A percentile compares a stretch with the other conserved stretches of the same genome.
Conservation (phyloP, 2,113 vertebrate genomes). For the Podarcis muralis region DNA sequence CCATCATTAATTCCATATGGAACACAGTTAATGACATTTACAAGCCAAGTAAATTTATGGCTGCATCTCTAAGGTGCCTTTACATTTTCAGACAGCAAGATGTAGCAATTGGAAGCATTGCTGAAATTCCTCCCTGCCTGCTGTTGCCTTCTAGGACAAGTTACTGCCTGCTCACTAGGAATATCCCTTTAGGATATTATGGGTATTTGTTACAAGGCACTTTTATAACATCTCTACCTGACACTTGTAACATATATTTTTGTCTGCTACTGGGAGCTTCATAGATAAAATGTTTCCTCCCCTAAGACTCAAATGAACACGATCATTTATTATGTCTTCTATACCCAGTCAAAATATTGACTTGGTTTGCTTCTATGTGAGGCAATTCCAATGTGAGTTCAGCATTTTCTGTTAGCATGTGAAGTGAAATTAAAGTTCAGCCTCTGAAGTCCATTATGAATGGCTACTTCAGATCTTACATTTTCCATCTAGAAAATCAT, state of each 20-base stretch:
- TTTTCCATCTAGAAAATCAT: background rate
- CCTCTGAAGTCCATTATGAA: background rate
- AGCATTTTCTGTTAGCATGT: background rate
- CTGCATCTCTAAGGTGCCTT: background rate
- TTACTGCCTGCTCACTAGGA: slow-evolving; percentile 10
- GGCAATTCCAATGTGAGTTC: background rate
- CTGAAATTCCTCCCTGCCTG: slow-evolving; percentile 5
- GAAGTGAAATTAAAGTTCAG: background rate
- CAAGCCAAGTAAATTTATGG: slow-evolving; percentile 23
- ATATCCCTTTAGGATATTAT: slow-evolving; percentile 10
- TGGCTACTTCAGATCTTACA: background rate
- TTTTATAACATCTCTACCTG: slow-evolving; percentile 1
- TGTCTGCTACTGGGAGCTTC: background rate
- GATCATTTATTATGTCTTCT: background rate
- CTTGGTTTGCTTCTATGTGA: background rate
- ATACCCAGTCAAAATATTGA: background rate
- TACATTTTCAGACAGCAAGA: background rate
- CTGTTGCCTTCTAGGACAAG: background rate
- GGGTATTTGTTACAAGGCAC: slow-evolving; percentile 1
- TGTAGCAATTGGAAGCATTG: slow-evolving; percentile 1
- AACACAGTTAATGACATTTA: slow-evolving; percentile 13
- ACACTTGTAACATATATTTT: slow-evolving; percentile 18
- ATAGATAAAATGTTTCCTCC: background rate
- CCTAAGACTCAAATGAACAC: background rate
- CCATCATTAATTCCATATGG: background rate